A percentile compares a stretch with the other conserved stretches of the same genome.
Evolutionary conservation across 2,888 invertebrate genomes (phyloP).

Genomic region (Cryptocephalus primarius): DNA sequence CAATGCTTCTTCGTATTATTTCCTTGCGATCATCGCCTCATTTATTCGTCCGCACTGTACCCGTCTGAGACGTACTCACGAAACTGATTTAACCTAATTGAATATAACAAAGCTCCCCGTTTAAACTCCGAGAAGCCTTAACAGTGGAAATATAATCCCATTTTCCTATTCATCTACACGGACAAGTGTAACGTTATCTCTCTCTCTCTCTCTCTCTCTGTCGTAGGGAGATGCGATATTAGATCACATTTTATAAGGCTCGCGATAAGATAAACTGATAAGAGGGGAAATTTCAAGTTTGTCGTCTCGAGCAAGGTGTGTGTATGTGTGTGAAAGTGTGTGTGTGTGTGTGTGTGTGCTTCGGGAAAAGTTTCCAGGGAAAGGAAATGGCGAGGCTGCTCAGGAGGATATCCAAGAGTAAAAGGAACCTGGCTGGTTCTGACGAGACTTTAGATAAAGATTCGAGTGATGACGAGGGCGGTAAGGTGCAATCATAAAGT

Average conservation of each 20-base stretch:
- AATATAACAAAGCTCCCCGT: conserved; percentile 7
- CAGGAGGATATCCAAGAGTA: conserved; percentile 17
- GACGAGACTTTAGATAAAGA: background rate
- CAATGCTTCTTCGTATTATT: no score
- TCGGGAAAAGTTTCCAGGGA: background rate
- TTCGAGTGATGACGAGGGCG: background rate
- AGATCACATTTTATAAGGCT: background rate
- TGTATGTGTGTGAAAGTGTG: background rate
- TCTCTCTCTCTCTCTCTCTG: no score
- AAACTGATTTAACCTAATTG: conserved; percentile 7
- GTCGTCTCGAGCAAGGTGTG: background rate
- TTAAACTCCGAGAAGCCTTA: conserved; percentile 7
- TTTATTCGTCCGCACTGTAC: no score
- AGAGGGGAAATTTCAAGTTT: background rate
- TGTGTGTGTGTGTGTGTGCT: background rate
- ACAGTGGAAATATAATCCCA: conserved; percentile 8
- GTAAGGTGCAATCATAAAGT: no score
- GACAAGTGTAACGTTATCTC: background rate
- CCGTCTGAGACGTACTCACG: background rate
- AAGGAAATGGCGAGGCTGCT: conserved; percentile 15
- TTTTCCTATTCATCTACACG: background rate
- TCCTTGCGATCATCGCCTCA: no score
- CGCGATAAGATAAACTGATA: background rate
- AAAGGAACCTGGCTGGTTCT: conserved; percentile 10
- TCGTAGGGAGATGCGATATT: background rate